Base-by-base conservation (phyloP, 2,113 vertebrate species). In the Boleophthalmus pectinirostris region DNA sequence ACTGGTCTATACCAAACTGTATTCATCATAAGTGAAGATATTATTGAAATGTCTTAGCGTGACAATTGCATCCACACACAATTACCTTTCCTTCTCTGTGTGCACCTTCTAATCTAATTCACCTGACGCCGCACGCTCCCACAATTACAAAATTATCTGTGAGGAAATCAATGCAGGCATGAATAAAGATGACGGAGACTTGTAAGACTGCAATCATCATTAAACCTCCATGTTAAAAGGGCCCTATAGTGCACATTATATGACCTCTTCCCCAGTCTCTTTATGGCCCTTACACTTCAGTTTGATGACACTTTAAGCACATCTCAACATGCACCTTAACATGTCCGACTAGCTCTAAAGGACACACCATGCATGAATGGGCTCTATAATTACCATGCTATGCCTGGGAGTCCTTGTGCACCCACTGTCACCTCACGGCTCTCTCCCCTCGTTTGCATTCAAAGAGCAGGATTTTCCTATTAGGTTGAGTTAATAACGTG, bases 401-500 rank as follows among this genome's bases (percentile, higher is more conserved):
- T 77, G 83, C 53, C 58, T 76, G 79, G 72, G 78, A 77, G 77
- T 75, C 15, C 45, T 63, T 75, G 77, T 78, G 78, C 77, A 78
- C 72, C 83, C 74, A 56, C 75, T 81, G 84, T 88, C 86, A 82
- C 80, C 84, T 74, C 29, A 58, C 66, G 69, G 79, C 81, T 75
- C 82, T 63, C 78, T 79, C 74, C 51, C 84, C 80, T 90, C 87
- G 56, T 90, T 88, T 88, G 82, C 80, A 90, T 92, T 92, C 88
- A 66, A 38, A 53, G 73, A 85, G 83, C 81, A 64, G 70, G 70
- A 85, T 72, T 87, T 89, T 87, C 84, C 78, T 80, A 89, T 92
- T 88, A 89, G 25, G 60, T 71, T 70, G 76, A 86, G 72, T 89
- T 86, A 90, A 89, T 92, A 90, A 90, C 89, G 88, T 82, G 85